These are phyloP conservation scores for Zygogramma bicolorata DNA, from an alignment of 2,888 invertebrate species.

Conservation along the genomic window DNA sequence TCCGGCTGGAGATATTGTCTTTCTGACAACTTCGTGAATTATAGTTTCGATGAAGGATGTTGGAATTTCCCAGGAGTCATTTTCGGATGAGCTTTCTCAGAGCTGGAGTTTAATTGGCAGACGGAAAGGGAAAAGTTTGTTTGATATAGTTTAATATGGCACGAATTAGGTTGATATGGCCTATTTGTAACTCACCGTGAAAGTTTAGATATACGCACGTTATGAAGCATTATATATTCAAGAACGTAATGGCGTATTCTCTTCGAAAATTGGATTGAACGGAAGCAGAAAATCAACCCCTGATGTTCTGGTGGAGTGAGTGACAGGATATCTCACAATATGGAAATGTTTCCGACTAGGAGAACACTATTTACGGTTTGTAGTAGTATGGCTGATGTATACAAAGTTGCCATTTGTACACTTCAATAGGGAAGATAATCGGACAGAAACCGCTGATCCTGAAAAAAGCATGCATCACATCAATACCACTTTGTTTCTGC, in stretches of 20 bases:
- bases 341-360: neutral
- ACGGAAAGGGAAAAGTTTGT: constrained; percentile 23
- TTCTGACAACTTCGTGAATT: constrained; percentile 32
- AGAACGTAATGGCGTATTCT: neutral
- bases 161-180: constrained; percentile 14
- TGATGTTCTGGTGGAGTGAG: neutral
- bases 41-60: constrained; percentile 36
- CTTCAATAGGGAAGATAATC: too few relatives aligned
- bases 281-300: neutral
- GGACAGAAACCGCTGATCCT: too few relatives aligned
- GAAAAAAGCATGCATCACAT: too few relatives aligned
- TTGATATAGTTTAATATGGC: constrained; percentile 23
- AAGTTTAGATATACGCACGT: neutral
- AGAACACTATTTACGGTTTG: too few relatives aligned
- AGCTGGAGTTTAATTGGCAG: constrained; percentile 26
- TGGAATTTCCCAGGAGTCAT: constrained; percentile 26
- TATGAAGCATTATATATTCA: neutral
- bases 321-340: neutral
- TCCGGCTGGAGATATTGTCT: neutral
- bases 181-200: constrained; percentile 6
- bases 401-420: too few relatives aligned
- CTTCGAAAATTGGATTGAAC: neutral
- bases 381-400: too few relatives aligned
- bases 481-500: too few relatives aligned
- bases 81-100: constrained; percentile 19